These are phyloP conservation scores for Aix galericulata DNA, from an alignment of 2,113 vertebrate species.

Conservation along the genomic window DNA sequence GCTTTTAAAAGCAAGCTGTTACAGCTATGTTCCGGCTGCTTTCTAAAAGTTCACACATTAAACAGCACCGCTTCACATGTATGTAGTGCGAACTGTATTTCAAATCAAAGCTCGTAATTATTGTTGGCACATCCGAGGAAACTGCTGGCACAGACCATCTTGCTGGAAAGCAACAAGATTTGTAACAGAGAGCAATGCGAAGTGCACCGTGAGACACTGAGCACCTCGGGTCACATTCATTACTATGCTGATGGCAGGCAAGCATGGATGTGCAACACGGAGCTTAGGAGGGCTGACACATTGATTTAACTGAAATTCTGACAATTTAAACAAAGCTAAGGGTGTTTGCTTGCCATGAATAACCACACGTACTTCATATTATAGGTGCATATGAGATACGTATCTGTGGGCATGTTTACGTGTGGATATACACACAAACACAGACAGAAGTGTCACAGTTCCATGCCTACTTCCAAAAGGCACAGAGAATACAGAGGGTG, in stretches of 20 bases:
- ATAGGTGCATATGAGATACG: background rate
- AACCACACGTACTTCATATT: background rate
- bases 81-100: background rate
- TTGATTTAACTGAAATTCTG: background rate
- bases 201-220: accelerated
- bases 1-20: background rate
- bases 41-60: background rate
- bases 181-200: background rate
- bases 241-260: background rate
- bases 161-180: background rate
- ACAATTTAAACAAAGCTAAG: background rate
- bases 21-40: background rate
- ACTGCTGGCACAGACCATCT: constrained; percentile 18
- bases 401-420: too few relatives aligned
- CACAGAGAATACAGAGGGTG: background rate
- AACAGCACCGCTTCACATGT: background rate
- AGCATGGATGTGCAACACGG: accelerated
- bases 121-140: background rate
- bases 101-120: background rate
- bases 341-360: background rate
- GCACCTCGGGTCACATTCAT: accelerated
- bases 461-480: background rate
- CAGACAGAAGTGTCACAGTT: background rate
- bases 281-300: background rate
- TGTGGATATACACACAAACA: background rate